A percentile compares a stretch with the other conserved stretches of the same genome.
Evolutionary conservation across 2,113 vertebrate species (phyloP).

Genomic region (Nycticebus coucang): DNA sequence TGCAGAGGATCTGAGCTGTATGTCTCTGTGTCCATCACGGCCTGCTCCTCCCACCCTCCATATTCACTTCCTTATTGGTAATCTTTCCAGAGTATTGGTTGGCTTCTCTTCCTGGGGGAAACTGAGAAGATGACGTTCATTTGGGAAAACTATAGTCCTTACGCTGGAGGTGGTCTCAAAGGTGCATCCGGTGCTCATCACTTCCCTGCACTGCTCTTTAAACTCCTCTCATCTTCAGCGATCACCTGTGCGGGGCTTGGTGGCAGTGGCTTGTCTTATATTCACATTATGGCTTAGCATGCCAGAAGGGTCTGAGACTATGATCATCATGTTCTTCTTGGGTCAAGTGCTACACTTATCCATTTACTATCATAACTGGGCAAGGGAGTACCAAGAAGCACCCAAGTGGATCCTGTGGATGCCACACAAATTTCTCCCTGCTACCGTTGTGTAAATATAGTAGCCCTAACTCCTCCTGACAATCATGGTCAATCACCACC

Average conservation of each 20-base stretch:
- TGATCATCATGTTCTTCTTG: background rate
- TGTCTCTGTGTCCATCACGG: too few relatives aligned
- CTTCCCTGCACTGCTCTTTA: background rate
- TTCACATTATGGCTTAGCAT: too few relatives aligned
- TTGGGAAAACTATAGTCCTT: background rate
- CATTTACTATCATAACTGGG: background rate
- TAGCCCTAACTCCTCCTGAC: background rate
- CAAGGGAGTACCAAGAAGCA: background rate
- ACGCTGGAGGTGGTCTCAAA: background rate
- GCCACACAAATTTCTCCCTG: background rate
- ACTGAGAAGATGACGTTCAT: background rate
- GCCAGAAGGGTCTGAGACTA: background rate
- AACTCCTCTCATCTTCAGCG: background rate
- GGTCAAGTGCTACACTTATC: background rate
- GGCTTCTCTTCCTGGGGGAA: background rate
- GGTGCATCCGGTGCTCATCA: background rate
- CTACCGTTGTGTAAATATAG: too few relatives aligned
- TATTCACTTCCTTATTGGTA: background rate
- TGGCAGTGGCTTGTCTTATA: background rate
- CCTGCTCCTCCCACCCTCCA: too few relatives aligned
- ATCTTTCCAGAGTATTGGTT: background rate
- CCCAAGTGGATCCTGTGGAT: background rate
- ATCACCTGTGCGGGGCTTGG: background rate
- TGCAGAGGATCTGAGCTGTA: too few relatives aligned
- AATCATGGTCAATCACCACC: background rate